Evolutionary conservation across 2,113 vertebrate genomes (phyloP).

Genomic region (Antigone vipio): DNA sequence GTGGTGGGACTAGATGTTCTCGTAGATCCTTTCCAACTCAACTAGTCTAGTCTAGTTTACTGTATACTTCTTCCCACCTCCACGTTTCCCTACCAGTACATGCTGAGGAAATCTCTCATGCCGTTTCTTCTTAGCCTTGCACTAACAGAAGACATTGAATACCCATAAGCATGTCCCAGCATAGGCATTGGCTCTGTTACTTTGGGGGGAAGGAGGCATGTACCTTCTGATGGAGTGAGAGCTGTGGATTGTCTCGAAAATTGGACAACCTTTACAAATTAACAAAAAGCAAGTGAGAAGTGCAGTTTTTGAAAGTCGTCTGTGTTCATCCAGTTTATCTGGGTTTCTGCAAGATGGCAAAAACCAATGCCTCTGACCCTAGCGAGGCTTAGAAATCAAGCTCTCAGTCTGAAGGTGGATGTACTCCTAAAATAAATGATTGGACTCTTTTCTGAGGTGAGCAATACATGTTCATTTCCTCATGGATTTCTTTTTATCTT

Average conservation of each 20-base stretch:
- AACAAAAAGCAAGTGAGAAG: background rate
- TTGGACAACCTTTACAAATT: background rate
- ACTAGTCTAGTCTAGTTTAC: too few species aligned
- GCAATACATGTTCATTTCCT: too few species aligned
- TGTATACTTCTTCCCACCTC: too few species aligned
- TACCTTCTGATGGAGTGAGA: background rate
- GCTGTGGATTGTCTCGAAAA: background rate
- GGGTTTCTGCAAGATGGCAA: background rate
- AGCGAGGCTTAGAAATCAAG: background rate
- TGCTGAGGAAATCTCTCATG: background rate
- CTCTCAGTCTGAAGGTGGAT: background rate
- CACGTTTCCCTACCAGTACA: background rate
- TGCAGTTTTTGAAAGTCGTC: background rate
- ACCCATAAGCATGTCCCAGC: too few species aligned
- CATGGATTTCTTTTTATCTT: background rate
- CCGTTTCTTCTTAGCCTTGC: background rate
- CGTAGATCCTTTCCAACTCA: background rate
- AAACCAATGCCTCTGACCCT: background rate
- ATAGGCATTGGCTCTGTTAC: background rate
- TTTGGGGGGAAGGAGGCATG: background rate
- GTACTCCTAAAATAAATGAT: background rate
- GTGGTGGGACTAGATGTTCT: background rate
- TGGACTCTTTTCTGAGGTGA: background rate
- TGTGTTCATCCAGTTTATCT: too few species aligned
- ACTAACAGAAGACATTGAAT: background rate